A percentile compares a stretch with the other conserved stretches of the same genome.
Evolutionary conservation across 2,888 invertebrate genomes (phyloP).

Genomic region (Apocheima hispidaria): DNA sequence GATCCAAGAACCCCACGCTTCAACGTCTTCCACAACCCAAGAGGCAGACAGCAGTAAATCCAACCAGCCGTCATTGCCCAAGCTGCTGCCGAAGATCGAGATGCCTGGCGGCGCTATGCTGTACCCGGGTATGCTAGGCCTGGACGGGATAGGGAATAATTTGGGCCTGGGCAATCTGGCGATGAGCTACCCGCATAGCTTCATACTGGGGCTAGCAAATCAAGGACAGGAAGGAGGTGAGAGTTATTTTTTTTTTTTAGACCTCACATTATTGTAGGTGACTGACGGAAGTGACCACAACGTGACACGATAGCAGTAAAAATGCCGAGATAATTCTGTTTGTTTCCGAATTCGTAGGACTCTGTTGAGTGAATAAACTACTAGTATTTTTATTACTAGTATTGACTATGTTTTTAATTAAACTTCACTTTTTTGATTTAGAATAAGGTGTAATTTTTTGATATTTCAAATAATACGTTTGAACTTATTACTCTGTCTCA

Average conservation of each 20-base stretch:
- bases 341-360: too few species aligned
- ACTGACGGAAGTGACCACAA: too few species aligned
- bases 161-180: constrained; percentile 77
- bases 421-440: too few species aligned
- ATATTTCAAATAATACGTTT: too few species aligned
- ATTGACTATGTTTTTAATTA: too few species aligned
- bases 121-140: constrained; percentile 72
- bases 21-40: constrained; percentile 73
- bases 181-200: constrained; percentile 82
- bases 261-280: too few species aligned
- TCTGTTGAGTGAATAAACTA: too few species aligned
- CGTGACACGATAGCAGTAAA: too few species aligned
- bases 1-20: constrained; percentile 64
- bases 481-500: too few species aligned
- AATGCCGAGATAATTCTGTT: too few species aligned
- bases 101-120: constrained; percentile 81
- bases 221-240: constrained; percentile 80
- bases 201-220: constrained; percentile 79
- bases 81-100: constrained; percentile 74
- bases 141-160: constrained; percentile 74
- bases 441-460: too few species aligned
- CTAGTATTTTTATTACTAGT: too few species aligned
- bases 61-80: constrained; percentile 62
- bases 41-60: constrained; percentile 76
- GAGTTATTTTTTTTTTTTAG: constrained; percentile 22